These are phyloP conservation scores for Rhinoptilus africanus DNA, from an alignment of 2,113 vertebrate species.

Conservation along the genomic window DNA sequence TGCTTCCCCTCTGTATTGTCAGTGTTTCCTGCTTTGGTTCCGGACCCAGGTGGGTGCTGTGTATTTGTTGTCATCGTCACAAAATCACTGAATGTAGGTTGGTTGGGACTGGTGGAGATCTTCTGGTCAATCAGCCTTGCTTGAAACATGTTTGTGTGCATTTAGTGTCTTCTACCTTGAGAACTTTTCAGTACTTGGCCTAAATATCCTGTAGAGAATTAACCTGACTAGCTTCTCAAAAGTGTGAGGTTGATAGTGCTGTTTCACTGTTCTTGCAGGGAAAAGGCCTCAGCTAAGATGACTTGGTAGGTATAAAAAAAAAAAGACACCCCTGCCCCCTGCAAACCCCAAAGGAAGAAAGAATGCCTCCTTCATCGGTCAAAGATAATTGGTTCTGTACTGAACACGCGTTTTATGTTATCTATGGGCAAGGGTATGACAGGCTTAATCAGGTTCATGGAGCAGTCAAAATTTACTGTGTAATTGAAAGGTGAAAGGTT, in stretches of 20 bases:
- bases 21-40: background rate
- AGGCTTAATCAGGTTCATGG: constrained; percentile 34
- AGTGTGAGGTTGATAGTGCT: background rate
- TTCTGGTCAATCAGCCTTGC: rapidly evolving
- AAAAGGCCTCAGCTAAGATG: background rate
- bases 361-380: background rate
- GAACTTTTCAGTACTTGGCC: background rate
- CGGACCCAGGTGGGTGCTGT: background rate
- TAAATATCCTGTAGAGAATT: background rate
- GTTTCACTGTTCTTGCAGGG: background rate
- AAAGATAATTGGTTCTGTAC: constrained; percentile 29
- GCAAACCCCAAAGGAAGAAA: background rate
- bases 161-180: background rate
- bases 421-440: background rate
- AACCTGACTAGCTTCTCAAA: background rate
- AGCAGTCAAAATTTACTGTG: constrained; percentile 3
- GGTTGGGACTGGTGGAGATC: background rate
- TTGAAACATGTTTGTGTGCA: background rate
- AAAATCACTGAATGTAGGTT: background rate
- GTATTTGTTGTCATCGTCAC: background rate
- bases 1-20: background rate
- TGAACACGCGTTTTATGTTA: rapidly evolving
- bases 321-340: background rate
- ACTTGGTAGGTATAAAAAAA: background rate
- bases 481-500: constrained; percentile 34